phyloP scores from a whole-genome alignment of 2,888 invertebrate species.

The Oscheius sp. region DNA sequence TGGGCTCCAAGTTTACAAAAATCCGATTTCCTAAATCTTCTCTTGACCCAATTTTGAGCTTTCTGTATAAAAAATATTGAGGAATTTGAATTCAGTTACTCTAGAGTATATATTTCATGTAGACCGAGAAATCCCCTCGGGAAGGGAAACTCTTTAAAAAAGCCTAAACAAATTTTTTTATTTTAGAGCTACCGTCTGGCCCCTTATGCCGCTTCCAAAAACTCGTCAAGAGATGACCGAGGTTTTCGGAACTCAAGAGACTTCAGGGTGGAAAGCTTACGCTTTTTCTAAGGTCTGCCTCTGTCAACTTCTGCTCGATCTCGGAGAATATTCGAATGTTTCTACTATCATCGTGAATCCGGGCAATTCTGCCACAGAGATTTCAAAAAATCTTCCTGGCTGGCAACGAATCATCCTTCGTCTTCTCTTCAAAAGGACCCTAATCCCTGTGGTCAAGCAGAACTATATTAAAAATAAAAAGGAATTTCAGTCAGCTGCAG shows the following conservation, averaged over 20 bases:
- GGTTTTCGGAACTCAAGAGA: not conserved
- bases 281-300: not conserved
- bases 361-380: not conserved
- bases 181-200: too few relatives aligned
- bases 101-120: too few relatives aligned
- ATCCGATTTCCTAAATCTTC: too few relatives aligned
- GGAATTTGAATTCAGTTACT: too few relatives aligned
- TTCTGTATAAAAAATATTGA: too few relatives aligned
- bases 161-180: too few relatives aligned
- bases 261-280: not conserved
- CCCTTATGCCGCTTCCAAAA: not conserved
- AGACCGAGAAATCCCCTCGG: too few relatives aligned
- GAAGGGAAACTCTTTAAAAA: too few relatives aligned
- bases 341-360: not conserved
- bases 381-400: not conserved
- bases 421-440: not conserved
- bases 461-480: not conserved
- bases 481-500: not conserved
- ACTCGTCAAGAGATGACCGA: not conserved
- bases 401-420: not conserved
- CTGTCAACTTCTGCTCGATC: not conserved
- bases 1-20: too few relatives aligned
- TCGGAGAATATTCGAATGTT: not conserved
- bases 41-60: too few relatives aligned
- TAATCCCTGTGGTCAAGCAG: constrained; percentile 6